phyloP scores from a whole-genome alignment of 2,888 invertebrate species.

The Hirtodrosophila trivittata region DNA sequence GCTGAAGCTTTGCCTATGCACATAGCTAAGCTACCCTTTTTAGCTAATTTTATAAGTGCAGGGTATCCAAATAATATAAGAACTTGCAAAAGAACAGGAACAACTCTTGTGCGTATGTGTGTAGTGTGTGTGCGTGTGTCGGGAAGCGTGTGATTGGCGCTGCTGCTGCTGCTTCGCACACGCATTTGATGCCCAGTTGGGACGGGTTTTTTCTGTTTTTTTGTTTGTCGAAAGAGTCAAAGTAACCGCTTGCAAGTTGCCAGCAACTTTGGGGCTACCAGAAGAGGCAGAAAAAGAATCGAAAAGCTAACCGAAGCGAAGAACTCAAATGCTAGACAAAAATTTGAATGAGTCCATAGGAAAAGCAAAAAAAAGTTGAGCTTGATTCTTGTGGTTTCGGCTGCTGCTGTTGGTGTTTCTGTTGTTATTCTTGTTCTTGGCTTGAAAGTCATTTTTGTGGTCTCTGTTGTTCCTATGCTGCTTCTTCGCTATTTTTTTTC shows the following conservation, averaged over 20 bases:
- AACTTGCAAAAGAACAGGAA: constrained; percentile 72
- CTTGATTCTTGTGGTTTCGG: constrained; percentile 27
- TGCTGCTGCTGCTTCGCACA: constrained; percentile 47
- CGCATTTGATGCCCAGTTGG: constrained; percentile 51
- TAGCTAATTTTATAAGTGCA: not conserved
- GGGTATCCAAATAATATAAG: constrained; percentile 35
- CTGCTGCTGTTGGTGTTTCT: constrained; percentile 19
- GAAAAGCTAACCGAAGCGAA: constrained; percentile 32
- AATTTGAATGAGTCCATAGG: constrained; percentile 64
- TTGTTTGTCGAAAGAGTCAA: constrained; percentile 56
- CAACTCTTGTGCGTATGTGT: constrained; percentile 36
- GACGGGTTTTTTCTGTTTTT: constrained; percentile 44
- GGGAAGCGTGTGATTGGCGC: constrained; percentile 73
- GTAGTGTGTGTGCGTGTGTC: constrained; percentile 48
- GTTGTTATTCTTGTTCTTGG: constrained; percentile 45
- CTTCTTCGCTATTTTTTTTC: constrained; percentile 37
- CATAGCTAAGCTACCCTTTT: not conserved
- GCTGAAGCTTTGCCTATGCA: too few species aligned
- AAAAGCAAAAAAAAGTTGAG: constrained; percentile 23
- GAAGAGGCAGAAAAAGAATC: constrained; percentile 12
- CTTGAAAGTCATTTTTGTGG: constrained; percentile 67
- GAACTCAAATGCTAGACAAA: constrained; percentile 57
- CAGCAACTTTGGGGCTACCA: constrained; percentile 51
- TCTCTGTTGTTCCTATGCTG: constrained; percentile 58
- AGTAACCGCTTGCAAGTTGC: constrained; percentile 65